phyloP scores from a whole-genome alignment of 2,797 vertebrate species.

The Adelosebastes latens region DNA sequence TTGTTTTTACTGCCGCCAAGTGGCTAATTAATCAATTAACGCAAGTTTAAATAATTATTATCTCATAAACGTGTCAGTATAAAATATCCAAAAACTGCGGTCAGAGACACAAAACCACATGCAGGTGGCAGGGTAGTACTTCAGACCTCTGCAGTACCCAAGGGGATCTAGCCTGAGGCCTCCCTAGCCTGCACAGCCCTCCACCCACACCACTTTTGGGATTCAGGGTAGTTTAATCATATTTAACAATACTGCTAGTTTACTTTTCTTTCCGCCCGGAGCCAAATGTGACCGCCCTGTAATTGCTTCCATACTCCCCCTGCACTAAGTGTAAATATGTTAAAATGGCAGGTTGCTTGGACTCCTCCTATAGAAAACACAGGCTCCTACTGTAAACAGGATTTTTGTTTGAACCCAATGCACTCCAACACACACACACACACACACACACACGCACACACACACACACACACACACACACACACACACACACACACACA shows the following conservation, averaged over 20 bases:
- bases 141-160: neutral
- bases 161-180: conserved; percentile 1
- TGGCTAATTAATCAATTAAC: neutral
- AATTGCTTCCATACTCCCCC: conserved; percentile 50
- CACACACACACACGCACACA: conserved; percentile 7
- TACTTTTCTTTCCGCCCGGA: conserved; percentile 43
- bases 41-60: neutral
- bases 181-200: neutral
- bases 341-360: conserved; percentile 23
- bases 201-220: conserved; percentile 12
- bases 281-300: conserved; percentile 34
- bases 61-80: neutral
- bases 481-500: conserved; percentile 11
- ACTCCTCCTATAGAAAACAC: conserved; percentile 50
- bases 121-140: neutral
- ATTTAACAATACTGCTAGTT: conserved; percentile 56
- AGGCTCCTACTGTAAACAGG: conserved; percentile 52
- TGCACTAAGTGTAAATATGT: conserved; percentile 40
- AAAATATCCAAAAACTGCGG: neutral
- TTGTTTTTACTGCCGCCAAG: neutral
- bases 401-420: conserved; percentile 38
- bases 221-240: conserved; percentile 33
- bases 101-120: neutral
- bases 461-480: conserved; percentile 11
- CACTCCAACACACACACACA: conserved; percentile 6